phyloP scores from a whole-genome alignment of 2,888 invertebrate genomes.

The Diarsia dahlii region DNA sequence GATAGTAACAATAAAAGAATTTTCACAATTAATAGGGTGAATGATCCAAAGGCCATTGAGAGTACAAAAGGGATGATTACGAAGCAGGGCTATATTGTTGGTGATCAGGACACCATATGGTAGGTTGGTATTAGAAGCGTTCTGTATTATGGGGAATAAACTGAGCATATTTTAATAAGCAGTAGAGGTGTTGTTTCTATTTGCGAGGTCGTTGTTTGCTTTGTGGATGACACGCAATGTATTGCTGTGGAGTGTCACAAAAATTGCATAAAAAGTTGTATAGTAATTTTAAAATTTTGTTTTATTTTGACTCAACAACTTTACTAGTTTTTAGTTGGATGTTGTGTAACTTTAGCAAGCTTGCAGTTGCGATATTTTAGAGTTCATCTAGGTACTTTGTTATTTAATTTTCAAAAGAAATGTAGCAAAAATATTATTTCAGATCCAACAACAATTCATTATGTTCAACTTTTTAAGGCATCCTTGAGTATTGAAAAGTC shows the following conservation, averaged over 20 bases:
- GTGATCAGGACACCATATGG: conserved; percentile 85
- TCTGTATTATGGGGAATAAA: conserved; percentile 78
- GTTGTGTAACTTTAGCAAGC: background rate
- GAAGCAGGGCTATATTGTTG: conserved; percentile 81
- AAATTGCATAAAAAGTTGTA: background rate
- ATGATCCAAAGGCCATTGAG: conserved; percentile 86
- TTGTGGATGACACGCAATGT: conserved; percentile 36
- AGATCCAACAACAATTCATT: background rate
- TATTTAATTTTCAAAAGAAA: background rate
- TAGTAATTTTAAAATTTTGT: background rate
- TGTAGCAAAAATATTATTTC: background rate
- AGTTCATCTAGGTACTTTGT: background rate
- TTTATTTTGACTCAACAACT: background rate
- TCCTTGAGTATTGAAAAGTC: background rate
- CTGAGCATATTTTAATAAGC: conserved; percentile 86
- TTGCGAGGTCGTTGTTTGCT: conserved; percentile 66
- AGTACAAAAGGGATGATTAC: conserved; percentile 85
- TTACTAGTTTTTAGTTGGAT: too few species aligned
- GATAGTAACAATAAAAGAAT: conserved; percentile 69
- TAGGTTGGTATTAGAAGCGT: conserved; percentile 81
- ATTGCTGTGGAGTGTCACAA: conserved; percentile 23
- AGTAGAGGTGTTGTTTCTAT: conserved; percentile 79
- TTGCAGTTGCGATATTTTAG: background rate
- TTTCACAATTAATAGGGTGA: conserved; percentile 87
- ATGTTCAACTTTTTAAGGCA: background rate